Conservation (phyloP, 2,888 invertebrate species). For the Leptogaster cylindrica region DNA sequence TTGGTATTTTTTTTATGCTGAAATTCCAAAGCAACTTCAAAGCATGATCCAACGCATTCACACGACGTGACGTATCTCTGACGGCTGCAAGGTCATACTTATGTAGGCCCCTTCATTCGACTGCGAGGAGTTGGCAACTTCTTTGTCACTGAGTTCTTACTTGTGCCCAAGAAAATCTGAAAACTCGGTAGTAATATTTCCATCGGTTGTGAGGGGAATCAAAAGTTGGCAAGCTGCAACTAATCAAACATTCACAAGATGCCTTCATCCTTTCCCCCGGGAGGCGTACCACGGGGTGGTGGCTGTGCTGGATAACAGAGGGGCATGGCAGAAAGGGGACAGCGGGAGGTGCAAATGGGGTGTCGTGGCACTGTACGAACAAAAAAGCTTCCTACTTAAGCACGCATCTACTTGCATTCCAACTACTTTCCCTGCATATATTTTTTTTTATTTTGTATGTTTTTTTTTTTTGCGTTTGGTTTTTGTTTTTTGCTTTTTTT, state of each 20-base stretch:
- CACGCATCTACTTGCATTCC: conserved; percentile 39
- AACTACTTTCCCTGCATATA: conserved; percentile 34
- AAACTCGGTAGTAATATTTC: background rate
- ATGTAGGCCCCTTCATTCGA: background rate
- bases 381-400: conserved; percentile 37
- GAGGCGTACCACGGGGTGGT: conserved; percentile 1
- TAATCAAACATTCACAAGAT: conserved; percentile 23
- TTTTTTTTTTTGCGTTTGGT: too few relatives aligned
- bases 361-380: background rate
- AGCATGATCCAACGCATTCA: conserved; percentile 24
- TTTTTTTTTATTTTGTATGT: too few relatives aligned
- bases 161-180: background rate
- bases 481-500: too few relatives aligned
- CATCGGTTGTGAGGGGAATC: conserved; percentile 4
- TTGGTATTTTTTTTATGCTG: background rate
- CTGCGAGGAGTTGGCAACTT: background rate
- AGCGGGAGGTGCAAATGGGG: background rate
- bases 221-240: background rate
- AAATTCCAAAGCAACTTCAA: conserved; percentile 6
- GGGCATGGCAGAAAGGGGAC: background rate
- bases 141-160: conserved; percentile 6
- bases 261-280: conserved; percentile 9
- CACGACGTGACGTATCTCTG: conserved; percentile 16
- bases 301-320: background rate
- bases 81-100: conserved; percentile 11